phyloP scores from a whole-genome alignment of 2,888 invertebrate species.

The Drosophila borborema region DNA sequence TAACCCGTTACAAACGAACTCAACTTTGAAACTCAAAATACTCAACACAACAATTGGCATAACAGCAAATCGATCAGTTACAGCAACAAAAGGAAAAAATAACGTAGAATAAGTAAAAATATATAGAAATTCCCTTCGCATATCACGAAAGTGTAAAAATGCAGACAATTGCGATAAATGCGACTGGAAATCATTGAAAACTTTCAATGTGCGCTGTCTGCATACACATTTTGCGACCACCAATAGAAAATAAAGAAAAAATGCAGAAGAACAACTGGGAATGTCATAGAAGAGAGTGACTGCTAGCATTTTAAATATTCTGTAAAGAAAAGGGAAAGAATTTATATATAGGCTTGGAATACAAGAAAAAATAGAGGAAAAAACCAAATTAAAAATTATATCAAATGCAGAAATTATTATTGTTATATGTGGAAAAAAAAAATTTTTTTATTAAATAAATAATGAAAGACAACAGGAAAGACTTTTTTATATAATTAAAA shows the following conservation, averaged over 20 bases:
- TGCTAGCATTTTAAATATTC: constrained; percentile 4
- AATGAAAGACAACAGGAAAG: no score
- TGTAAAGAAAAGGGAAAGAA: background rate
- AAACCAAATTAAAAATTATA: no score
- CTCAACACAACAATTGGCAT: constrained; percentile 28
- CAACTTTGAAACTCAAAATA: constrained; percentile 14
- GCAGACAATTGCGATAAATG: constrained; percentile 78
- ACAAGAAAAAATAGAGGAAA: no score
- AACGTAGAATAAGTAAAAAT: constrained; percentile 1
- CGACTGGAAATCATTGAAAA: constrained; percentile 74
- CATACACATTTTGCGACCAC: constrained; percentile 54
- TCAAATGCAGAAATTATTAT: no score
- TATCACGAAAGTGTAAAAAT: constrained; percentile 59
- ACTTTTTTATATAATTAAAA: no score
- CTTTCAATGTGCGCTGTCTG: constrained; percentile 74
- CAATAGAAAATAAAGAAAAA: constrained; percentile 7
- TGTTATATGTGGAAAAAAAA: no score
- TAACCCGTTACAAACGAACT: background rate
- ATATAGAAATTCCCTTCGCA: constrained; percentile 30
- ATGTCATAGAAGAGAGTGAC: background rate
- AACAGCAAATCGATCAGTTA: constrained; percentile 28
- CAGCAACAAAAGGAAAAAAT: constrained; percentile 8
- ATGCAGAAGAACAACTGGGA: constrained; percentile 2
- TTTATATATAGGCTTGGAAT: background rate
- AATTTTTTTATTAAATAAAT: no score